Percentiles rank a stretch among this genome's conserved stretches.
Conservation (phyloP, 2,888 invertebrate species). For the Panorpa germanica region DNA sequence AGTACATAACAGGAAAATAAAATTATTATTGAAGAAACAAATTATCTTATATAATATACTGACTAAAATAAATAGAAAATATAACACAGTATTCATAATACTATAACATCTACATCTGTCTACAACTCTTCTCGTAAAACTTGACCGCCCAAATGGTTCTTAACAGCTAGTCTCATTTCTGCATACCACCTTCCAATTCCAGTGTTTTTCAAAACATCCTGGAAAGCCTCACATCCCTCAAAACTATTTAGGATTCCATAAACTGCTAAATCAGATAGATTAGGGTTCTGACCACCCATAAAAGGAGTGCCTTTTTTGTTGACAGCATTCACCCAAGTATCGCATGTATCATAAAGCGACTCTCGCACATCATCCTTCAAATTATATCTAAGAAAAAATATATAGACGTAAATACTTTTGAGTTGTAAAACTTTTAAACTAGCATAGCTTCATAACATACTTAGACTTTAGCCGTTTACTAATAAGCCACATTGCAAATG, state of each 20-base stretch:
- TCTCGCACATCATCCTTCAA: conserved; percentile 75
- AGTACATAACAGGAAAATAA: no score
- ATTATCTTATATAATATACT: no score
- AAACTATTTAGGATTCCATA: conserved; percentile 83
- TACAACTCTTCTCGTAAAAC: no score
- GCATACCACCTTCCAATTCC: conserved; percentile 49
- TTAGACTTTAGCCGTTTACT: conserved; percentile 73
- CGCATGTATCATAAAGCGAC: conserved; percentile 78
- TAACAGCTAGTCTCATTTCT: no score
- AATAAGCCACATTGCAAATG: conserved; percentile 84
- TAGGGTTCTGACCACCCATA: conserved; percentile 73
- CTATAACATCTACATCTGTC: no score
- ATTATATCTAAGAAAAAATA: conserved; percentile 41
- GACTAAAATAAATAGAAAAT: no score
- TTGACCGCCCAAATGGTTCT: no score
- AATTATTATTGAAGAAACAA: no score
- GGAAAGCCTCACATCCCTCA: conserved; percentile 81
- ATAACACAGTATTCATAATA: no score
- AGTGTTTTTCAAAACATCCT: conserved; percentile 56
- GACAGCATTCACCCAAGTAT: conserved; percentile 57
- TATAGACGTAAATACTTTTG: conserved; percentile 1
- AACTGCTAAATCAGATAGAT: conserved; percentile 82
- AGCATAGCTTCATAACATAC: conserved; percentile 21
- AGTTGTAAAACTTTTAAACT: conserved; percentile 1
- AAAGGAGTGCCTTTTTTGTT: conserved; percentile 50